A percentile compares a stretch with the other conserved stretches of the same genome.
These are phyloP conservation scores for Gallinago solitaria DNA, from an alignment of 2,797 vertebrate genomes.

Conservation along the genomic window DNA sequence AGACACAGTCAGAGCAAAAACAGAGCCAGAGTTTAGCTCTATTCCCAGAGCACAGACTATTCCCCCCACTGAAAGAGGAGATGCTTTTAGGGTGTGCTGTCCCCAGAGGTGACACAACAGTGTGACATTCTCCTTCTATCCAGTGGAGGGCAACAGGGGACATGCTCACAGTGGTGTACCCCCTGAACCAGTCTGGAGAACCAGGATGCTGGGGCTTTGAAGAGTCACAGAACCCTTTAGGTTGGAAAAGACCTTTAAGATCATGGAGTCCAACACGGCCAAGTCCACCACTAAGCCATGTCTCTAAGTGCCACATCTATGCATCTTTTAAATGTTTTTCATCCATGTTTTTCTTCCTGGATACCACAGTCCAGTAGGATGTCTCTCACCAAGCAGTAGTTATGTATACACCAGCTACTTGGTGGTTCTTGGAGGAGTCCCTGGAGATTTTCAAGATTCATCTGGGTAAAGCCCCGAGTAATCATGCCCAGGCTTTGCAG, in stretches of 20 bases:
- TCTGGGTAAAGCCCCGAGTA: background rate
- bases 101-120: background rate
- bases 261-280: background rate
- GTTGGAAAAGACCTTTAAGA: background rate
- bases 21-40: constrained; percentile 42
- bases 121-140: constrained; percentile 21
- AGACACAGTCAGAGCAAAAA: constrained; percentile 7
- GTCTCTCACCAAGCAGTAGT: background rate
- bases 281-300: background rate
- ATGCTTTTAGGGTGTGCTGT: constrained; percentile 1
- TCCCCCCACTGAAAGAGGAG: constrained; percentile 39
- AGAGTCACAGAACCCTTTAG: background rate
- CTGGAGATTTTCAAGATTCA: background rate
- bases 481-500: background rate
- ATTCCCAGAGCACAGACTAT: background rate
- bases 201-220: background rate
- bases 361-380: background rate
- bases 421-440: background rate
- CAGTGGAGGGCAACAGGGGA: constrained; percentile 59
- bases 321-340: background rate
- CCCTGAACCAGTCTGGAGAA: background rate
- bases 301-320: background rate
- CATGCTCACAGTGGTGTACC: background rate
- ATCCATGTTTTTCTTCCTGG: background rate
- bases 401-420: background rate